phyloP scores from a whole-genome alignment of 2,113 vertebrate genomes.

The Colistium nudipinnis region DNA sequence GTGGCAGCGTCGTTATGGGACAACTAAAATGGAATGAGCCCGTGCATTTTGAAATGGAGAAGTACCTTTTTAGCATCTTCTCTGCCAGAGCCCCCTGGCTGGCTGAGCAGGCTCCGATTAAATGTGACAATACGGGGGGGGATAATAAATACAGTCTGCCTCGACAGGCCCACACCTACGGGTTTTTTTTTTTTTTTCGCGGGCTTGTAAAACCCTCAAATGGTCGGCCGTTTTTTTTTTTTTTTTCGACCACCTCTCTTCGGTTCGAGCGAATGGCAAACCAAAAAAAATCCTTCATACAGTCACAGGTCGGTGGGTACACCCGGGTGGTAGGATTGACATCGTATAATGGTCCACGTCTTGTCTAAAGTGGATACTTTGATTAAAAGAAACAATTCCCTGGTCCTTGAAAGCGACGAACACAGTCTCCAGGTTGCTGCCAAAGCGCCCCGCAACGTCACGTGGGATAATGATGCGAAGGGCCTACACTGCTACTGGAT shows the following conservation, averaged over 20 bases:
- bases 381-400: neutral
- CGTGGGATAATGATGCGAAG: too few relatives aligned
- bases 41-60: neutral
- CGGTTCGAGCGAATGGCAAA: too few relatives aligned
- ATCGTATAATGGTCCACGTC: neutral
- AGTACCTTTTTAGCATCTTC: neutral
- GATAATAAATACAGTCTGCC: neutral
- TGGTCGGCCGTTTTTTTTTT: too few relatives aligned
- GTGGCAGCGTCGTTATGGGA: neutral
- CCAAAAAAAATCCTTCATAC: neutral
- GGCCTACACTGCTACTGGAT: neutral
- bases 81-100: neutral
- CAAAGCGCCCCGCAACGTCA: neutral
- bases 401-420: neutral
- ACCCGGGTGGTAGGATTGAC: neutral
- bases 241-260: neutral
- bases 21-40: neutral
- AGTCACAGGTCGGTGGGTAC: neutral
- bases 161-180: neutral
- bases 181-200: too few relatives aligned
- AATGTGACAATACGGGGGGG: slow-evolving; percentile 5
- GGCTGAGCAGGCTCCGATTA: slow-evolving; percentile 2
- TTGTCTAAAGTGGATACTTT: neutral
- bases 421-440: neutral
- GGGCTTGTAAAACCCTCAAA: too few relatives aligned